Evolutionary conservation across 2,888 invertebrate genomes (phyloP).

Genomic region (Peribatodes rhomboidaria): DNA sequence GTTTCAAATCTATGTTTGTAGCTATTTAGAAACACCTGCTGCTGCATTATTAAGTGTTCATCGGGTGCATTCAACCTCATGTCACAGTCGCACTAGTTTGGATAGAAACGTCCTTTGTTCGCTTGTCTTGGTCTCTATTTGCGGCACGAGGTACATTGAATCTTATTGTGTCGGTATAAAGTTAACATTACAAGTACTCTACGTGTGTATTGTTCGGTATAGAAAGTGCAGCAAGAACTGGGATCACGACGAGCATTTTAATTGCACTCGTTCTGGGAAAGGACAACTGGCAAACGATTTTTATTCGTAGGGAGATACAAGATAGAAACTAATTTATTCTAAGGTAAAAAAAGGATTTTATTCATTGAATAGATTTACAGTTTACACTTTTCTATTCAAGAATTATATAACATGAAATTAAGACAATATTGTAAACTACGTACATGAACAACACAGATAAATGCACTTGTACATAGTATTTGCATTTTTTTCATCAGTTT

Average conservation of each 20-base stretch:
- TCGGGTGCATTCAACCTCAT: constrained; percentile 32
- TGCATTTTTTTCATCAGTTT: background rate
- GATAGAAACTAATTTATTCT: background rate
- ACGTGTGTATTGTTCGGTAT: constrained; percentile 63
- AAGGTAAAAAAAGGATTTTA: background rate
- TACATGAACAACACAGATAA: no score
- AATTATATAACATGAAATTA: no score
- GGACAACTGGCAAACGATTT: constrained; percentile 35
- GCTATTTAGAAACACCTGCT: constrained; percentile 13
- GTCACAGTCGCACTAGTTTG: constrained; percentile 42
- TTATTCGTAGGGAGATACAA: background rate
- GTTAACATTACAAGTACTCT: constrained; percentile 46
- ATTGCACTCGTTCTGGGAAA: constrained; percentile 56
- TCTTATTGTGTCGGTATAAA: constrained; percentile 52
- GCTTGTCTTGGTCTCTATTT: constrained; percentile 42
- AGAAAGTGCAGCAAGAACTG: constrained; percentile 71
- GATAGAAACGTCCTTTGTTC: constrained; percentile 37
- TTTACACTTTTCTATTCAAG: no score
- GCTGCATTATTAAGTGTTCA: constrained; percentile 14
- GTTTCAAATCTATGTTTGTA: constrained; percentile 9
- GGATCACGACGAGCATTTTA: constrained; percentile 71
- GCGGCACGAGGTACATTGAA: constrained; percentile 43
- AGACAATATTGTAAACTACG: background rate
- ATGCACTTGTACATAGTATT: no score
- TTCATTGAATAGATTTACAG: no score